These are phyloP conservation scores for Lepidotrigona ventralis DNA, from an alignment of 1,140 invertebrate genomes.

Conservation along the genomic window DNA sequence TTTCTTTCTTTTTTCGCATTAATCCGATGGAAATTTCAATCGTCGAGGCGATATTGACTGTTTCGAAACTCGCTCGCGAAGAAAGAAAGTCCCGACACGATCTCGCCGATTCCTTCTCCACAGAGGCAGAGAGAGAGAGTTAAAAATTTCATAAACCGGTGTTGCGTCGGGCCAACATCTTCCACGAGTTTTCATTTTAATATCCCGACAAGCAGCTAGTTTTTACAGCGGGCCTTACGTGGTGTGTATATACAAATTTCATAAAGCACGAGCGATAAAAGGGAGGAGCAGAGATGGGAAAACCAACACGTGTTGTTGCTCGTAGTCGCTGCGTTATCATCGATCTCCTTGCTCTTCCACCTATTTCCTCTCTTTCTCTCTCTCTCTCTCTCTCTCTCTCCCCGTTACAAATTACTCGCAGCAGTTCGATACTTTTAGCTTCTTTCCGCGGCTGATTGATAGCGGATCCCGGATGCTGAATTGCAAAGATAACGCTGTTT, in stretches of 20 bases:
- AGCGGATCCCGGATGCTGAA: conserved; percentile 31
- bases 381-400: too few relatives aligned
- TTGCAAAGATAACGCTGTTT: conserved; percentile 42
- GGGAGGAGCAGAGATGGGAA: too few relatives aligned
- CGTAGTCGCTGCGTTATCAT: conserved; percentile 9
- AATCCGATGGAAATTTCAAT: too few relatives aligned
- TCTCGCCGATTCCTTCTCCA: too few relatives aligned
- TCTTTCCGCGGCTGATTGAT: conserved; percentile 34
- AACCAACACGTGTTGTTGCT: background rate
- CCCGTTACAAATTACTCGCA: conserved; percentile 32
- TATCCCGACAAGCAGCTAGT: conserved; percentile 18
- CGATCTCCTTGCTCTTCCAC: conserved; percentile 1
- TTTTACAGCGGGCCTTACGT: background rate
- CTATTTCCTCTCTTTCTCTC: background rate
- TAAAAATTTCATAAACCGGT: conserved; percentile 33
- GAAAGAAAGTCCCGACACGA: too few relatives aligned
- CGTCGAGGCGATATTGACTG: too few relatives aligned
- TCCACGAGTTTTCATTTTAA: conserved; percentile 15
- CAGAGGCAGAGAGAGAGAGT: background rate
- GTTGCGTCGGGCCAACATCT: background rate
- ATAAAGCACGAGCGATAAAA: background rate
- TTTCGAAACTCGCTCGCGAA: too few relatives aligned
- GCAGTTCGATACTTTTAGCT: conserved; percentile 13
- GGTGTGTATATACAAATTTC: conserved; percentile 26
- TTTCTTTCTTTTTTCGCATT: too few relatives aligned